Base-by-base conservation (phyloP, 2,797 vertebrate genomes). In the Halcyon leucocephala region DNA sequence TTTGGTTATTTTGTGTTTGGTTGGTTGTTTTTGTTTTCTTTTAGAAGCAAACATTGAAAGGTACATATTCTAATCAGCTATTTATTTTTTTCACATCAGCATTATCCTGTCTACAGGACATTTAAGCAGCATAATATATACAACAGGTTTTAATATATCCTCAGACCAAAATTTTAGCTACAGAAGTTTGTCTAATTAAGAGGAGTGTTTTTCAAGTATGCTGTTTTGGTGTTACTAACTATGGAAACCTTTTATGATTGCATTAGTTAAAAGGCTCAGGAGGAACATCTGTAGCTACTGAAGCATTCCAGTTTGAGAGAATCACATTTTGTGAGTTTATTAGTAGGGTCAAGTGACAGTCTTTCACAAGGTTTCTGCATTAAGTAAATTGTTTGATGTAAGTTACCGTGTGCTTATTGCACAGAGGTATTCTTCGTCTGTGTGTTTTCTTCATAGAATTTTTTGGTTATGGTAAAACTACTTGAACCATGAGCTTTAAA, bases 21-120 rank as follows among this genome's bases (percentile, higher is more conserved):
- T 49, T 26, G 22, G 24, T 49, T 49, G 13, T 42, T 66, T 78
- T 84, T 60, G 77, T 95, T 97, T 57, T 91, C 81, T 96, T 96
- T 60, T 91, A 79, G 80, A 96, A 92, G 70, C 10, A 62, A 93
- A 67, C 35, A 37, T 2, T 37, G 86, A 95, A 92, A 93, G 13
- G 54, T 57, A 31, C 57, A 60, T 89, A 64, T 62, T 67, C 11
- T 61, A 58, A 61, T 83, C 29, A 87, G n/a, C n/a, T 91, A 21
- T 80, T 86, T 92, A 4, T 44, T 19, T 49, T 80, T 29, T 93
- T 55, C 39, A 83, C 28, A 88, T 94, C 31, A 58, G 26, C 52
- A 89, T 78, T 54, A 57, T 90, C 80, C 17, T 78, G 28, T 78
- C 20, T 66, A 73, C 31, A 31, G 28, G 46, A 71, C 11, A 25